Base-by-base conservation (phyloP, 2,797 vertebrate genomes). In the Chanos chanos region DNA sequence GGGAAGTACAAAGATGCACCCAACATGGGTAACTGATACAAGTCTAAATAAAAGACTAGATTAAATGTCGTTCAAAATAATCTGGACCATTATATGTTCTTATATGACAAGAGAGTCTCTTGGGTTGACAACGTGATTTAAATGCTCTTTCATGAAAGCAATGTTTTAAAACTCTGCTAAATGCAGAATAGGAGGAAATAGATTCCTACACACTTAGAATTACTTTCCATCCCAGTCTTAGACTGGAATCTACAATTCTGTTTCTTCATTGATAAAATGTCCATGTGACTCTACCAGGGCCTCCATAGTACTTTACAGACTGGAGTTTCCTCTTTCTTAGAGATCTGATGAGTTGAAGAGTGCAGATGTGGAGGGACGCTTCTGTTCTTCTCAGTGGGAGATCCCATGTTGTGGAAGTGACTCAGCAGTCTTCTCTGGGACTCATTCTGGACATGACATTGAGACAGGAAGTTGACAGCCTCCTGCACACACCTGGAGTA, bases 401-500 rank as follows among this genome's bases (percentile, higher is more conserved):
- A 58, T 19, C 79, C 84, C 1, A 88, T 79, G 12, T 82, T 81
- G 66, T 89, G 89, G 79, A 93, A 91, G 76, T 83, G 89, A 74
- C 72, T 84, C 41, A 92, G 78, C 44, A 88, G 86, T 78, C 89
- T 83, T 33, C 73, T 84, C 48, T 89, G 82, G 25, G 85, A 75
- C 72, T 87, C 89, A 2, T 83, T 79, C 76, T 84, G 83, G 30
- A 84, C 79, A 1, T 89, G 66, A 4, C 87, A 87, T 73, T 85
- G 84, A 33, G 89, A 86, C 61, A 92, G 85, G 85, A 92, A 92
- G 72, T 64, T 87, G 78, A 89, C 79, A 0, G 89, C 88, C 81
- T 92, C 92, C 65, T 86, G 78, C 36, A 91, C 84, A 57, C 92
- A 92, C 80, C 79, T 89, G n/a, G 88, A 83, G 45, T 91, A 93